These are phyloP conservation scores for Zaprionus ornatus DNA, from an alignment of 1,140 invertebrate genomes.

Conservation along the genomic window DNA sequence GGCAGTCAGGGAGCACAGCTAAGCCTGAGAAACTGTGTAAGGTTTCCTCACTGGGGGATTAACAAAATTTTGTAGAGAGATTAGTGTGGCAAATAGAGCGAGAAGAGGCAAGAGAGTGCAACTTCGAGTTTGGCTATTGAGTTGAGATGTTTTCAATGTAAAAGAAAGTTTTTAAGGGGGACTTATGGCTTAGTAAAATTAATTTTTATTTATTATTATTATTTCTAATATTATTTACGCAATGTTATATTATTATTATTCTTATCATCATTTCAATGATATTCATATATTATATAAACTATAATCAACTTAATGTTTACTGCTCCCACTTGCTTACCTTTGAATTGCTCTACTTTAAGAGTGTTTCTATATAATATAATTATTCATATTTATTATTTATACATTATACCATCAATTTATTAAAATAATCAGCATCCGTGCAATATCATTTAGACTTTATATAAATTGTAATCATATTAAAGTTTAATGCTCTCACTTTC, in stretches of 20 bases:
- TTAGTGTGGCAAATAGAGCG: not conserved
- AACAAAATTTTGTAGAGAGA: constrained; percentile 1
- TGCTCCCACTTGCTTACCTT: not conserved
- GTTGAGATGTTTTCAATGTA: not conserved
- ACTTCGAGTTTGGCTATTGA: not conserved
- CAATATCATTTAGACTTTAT: not conserved
- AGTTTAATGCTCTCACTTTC: not conserved
- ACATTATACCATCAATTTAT: no score
- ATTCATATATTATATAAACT: not conserved
- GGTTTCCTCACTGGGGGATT: constrained; percentile 13
- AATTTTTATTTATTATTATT: not conserved
- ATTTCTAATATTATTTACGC: no score
- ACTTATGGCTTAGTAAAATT: not conserved
- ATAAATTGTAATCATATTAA: no score
- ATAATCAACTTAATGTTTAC: not conserved
- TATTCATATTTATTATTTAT: no score
- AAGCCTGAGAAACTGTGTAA: not conserved
- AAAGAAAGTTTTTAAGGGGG: not conserved
- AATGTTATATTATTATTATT: not conserved
- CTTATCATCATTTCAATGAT: not conserved
- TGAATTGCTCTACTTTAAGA: not conserved
- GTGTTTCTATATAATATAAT: no score
- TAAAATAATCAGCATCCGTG: rapidly evolving
- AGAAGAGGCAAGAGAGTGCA: not conserved
- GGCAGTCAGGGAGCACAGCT: not conserved